Conservation (phyloP, 2,113 vertebrate species). For the Hyperopisus bebe region DNA sequence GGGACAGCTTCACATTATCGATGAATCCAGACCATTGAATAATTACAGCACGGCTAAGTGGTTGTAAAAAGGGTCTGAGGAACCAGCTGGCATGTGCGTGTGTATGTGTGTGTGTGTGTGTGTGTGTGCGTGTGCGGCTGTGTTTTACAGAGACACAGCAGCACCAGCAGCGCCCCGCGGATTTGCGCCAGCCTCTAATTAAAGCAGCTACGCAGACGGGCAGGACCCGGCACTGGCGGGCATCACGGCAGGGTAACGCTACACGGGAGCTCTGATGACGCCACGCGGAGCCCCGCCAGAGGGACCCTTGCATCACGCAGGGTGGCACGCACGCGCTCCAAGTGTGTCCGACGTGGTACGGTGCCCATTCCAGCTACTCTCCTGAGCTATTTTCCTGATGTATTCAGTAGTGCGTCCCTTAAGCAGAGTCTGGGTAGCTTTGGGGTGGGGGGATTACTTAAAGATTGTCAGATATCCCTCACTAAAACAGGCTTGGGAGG, state of each 20-base stretch:
- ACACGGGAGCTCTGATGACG: not conserved
- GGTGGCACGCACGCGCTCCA: not conserved
- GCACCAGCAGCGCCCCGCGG: conserved; percentile 27
- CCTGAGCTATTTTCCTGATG: not conserved
- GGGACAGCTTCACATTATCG: not conserved
- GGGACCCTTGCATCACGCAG: not conserved
- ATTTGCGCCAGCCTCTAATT: conserved; percentile 43
- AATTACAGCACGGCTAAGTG: not conserved
- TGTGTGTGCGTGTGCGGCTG: not conserved
- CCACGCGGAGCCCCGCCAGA: not conserved
- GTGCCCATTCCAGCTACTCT: not conserved
- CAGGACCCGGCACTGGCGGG: not conserved
- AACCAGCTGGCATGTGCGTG: not conserved
- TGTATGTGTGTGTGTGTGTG: not conserved
- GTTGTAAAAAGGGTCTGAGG: not conserved
- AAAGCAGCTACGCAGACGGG: conserved; percentile 35
- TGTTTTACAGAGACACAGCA: not conserved
- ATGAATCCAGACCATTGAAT: not conserved
- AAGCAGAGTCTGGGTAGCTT: not conserved
- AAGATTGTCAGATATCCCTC: too few species aligned
- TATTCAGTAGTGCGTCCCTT: not conserved
- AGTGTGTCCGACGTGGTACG: not conserved
- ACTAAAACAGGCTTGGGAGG: not conserved
- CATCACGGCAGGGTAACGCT: not conserved
- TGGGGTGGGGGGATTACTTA: not conserved